phyloP scores from a whole-genome alignment of 2,888 invertebrate genomes.

The Cantharis lateralis region DNA sequence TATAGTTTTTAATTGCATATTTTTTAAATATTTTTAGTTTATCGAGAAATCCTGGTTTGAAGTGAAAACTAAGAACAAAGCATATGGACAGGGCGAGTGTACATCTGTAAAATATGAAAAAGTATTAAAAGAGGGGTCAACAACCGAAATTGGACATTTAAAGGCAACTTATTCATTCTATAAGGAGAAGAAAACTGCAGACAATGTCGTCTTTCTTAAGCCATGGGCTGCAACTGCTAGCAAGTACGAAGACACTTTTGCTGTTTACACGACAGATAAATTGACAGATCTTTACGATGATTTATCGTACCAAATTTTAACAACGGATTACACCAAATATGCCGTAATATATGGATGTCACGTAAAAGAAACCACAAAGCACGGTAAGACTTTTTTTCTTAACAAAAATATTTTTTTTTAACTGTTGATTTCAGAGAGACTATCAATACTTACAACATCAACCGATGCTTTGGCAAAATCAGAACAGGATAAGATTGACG shows the following conservation, averaged over 20 bases:
- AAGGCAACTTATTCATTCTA: no score
- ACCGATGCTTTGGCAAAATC: no score
- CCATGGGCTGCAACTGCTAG: no score
- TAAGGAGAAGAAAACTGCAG: no score
- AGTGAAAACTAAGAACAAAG: not conserved
- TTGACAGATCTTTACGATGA: no score
- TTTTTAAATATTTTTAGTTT: not conserved
- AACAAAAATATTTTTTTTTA: not conserved
- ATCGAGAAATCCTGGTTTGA: fast-evolving
- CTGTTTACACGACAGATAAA: no score
- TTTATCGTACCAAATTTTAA: slow-evolving; percentile 3
- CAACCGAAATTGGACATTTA: no score
- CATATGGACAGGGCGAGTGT: not conserved
- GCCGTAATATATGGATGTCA: slow-evolving; percentile 24
- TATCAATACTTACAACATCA: not conserved
- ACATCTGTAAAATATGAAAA: not conserved
- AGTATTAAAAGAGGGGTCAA: no score
- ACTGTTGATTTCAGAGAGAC: slow-evolving; percentile 4
- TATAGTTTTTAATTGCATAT: not conserved
- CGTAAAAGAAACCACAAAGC: not conserved
- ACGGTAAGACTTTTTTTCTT: not conserved
- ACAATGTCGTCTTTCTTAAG: not conserved
- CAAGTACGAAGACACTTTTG: no score
- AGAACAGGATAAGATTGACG: no score
- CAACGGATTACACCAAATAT: slow-evolving; percentile 25